Conservation (phyloP, 1,140 invertebrate genomes). For the Latrodectus geometricus region DNA sequence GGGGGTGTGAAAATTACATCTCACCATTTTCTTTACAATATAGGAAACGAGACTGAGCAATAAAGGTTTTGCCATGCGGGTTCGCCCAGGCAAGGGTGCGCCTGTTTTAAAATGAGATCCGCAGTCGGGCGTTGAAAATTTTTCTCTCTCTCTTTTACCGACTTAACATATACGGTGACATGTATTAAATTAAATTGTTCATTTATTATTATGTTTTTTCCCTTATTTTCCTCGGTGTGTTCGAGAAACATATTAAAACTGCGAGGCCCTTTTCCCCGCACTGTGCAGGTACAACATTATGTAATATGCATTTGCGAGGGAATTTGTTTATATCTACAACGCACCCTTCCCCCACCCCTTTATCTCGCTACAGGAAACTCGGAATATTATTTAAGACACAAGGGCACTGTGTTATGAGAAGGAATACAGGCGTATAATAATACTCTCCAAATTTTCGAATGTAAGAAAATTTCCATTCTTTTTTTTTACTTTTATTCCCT, state of each 20-base stretch:
- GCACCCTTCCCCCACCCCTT: not conserved
- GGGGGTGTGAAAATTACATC: constrained; percentile 53
- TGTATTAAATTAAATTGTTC: constrained; percentile 61
- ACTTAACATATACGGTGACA: constrained; percentile 56
- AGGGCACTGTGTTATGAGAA: not conserved
- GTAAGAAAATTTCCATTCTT: not conserved
- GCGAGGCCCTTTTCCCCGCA: not conserved
- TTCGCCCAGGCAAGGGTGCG: not conserved
- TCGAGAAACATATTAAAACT: constrained; percentile 49
- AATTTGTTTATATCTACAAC: constrained; percentile 50
- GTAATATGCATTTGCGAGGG: constrained; percentile 52
- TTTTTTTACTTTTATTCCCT: not conserved
- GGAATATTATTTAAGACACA: not conserved
- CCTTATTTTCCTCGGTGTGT: not conserved
- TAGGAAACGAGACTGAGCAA: constrained; percentile 32
- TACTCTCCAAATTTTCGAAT: not conserved
- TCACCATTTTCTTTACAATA: constrained; percentile 50
- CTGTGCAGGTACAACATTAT: constrained; percentile 34
- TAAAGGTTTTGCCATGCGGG: constrained; percentile 49
- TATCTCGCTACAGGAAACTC: not conserved
- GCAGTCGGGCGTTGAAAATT: constrained; percentile 39
- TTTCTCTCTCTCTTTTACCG: constrained; percentile 28
- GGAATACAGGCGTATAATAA: not conserved
- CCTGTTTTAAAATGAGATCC: constrained; percentile 56
- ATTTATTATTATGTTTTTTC: constrained; percentile 59